phyloP scores from a whole-genome alignment of 2,888 invertebrate genomes.

The Eupithecia dodoneata region DNA sequence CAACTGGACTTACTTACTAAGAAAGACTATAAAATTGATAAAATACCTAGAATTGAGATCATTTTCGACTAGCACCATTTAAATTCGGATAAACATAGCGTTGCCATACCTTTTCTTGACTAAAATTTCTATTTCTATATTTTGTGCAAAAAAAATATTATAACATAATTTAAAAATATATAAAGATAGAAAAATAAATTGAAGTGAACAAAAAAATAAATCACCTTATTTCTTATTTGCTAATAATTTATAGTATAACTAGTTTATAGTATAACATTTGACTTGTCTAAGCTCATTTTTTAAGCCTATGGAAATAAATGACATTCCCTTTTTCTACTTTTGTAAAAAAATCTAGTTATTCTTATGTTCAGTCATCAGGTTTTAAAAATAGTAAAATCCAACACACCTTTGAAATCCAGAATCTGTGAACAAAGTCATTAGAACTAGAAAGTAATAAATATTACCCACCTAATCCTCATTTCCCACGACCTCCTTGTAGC shows the following conservation, averaged over 20 bases:
- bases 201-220: too few relatives aligned
- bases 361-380: neutral
- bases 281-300: too few relatives aligned
- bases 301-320: too few relatives aligned
- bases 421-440: constrained; percentile 57
- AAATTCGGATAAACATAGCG: neutral
- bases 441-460: constrained; percentile 46
- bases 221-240: too few relatives aligned
- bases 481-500: constrained; percentile 92
- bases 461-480: constrained; percentile 80
- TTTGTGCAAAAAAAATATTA: neutral
- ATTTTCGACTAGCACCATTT: neutral
- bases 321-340: too few relatives aligned
- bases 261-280: too few relatives aligned
- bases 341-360: neutral
- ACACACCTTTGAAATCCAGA: constrained; percentile 64
- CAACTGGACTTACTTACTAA: neutral
- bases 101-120: neutral
- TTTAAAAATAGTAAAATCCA: constrained; percentile 8
- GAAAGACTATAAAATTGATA: neutral
- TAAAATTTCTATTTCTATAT: neutral
- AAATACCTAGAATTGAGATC: neutral
- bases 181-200: neutral
- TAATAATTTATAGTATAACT: too few relatives aligned
- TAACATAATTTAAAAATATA: neutral